Evolutionary conservation across 92 coral and sea anemone genomes (phyloP).

Genomic region (Parazoanthus darwini): DNA sequence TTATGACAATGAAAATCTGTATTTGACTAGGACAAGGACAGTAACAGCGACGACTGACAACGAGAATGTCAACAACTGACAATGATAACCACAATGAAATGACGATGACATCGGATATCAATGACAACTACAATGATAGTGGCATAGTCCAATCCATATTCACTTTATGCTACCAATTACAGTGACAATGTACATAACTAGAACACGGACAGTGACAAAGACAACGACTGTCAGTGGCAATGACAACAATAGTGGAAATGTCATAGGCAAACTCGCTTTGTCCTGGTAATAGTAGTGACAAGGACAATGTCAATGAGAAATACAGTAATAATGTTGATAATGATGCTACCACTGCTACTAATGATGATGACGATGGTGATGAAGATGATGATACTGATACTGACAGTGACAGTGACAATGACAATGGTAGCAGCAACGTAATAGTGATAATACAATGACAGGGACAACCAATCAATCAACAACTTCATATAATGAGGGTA

Average conservation of each 20-base stretch:
- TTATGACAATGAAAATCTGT: no score
- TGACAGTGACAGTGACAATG: neutral
- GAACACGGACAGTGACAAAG: neutral
- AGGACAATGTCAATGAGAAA: neutral
- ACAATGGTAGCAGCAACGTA: neutral
- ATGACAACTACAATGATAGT: no score
- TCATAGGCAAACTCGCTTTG: neutral
- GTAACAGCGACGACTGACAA: no score
- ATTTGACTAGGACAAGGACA: neutral
- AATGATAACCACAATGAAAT: no score
- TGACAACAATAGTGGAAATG: neutral
- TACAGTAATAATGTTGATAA: neutral
- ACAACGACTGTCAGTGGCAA: neutral
- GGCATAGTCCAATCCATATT: neutral
- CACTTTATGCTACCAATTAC: constrained; percentile 32
- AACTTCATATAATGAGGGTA: no score
- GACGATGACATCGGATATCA: no score
- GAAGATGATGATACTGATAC: no score
- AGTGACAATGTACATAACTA: neutral
- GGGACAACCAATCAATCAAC: no score
- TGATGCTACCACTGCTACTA: no score
- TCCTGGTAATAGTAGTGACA: neutral
- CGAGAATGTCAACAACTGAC: no score
- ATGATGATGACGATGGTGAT: neutral
- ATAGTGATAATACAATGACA: no score